These are phyloP conservation scores for Oncopodura yosiiana DNA, from an alignment of 1,140 invertebrate species.

Conservation along the genomic window DNA sequence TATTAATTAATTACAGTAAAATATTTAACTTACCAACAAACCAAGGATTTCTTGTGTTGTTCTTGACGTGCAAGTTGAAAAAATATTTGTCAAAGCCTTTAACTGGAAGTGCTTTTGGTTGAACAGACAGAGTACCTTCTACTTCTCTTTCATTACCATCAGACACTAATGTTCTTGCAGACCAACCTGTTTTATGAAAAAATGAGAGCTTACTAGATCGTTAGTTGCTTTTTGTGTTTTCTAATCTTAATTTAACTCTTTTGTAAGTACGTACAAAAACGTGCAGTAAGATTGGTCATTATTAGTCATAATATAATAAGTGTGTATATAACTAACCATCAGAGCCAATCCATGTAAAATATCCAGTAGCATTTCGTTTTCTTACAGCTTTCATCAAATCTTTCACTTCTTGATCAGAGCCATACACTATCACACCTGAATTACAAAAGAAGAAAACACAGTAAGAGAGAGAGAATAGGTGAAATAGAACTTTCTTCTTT, in stretches of 20 bases:
- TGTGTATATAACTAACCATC: too few species aligned
- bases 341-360: conserved; percentile 89
- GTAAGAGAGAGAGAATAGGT: too few species aligned
- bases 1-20: too few species aligned
- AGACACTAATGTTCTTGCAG: conserved; percentile 71
- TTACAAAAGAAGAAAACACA: too few species aligned
- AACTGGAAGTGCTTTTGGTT: conserved; percentile 79
- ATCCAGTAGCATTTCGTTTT: conserved; percentile 73
- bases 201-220: too few species aligned
- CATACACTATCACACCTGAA: conserved; percentile 87
- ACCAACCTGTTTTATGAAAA: too few species aligned
- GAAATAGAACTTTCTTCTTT: too few species aligned
- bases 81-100: conserved; percentile 81
- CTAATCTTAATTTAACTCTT: too few species aligned
- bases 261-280: too few species aligned
- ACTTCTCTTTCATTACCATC: conserved; percentile 74
- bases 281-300: too few species aligned
- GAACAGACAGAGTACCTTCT: conserved; percentile 68
- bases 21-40: conserved; percentile 69
- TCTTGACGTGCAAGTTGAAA: conserved; percentile 68
- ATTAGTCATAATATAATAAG: too few species aligned
- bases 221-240: too few species aligned
- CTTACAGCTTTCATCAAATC: conserved; percentile 83
- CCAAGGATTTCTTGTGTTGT: conserved; percentile 83
- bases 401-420: conserved; percentile 90